Base-by-base conservation (phyloP, 2,797 vertebrate species). In the Phoxinus dragarum region DNA sequence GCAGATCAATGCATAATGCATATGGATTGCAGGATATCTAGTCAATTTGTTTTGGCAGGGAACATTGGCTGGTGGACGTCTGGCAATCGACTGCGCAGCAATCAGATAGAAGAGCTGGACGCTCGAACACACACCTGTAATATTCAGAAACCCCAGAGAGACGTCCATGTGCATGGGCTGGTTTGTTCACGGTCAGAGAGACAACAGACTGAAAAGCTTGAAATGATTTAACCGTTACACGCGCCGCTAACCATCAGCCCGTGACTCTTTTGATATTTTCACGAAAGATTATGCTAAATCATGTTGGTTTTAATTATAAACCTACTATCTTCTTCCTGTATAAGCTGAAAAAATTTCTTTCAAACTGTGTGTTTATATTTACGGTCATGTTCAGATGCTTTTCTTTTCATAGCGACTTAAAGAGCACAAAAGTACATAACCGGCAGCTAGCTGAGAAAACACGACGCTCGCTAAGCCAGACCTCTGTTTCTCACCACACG, bases 41-140 rank as follows among this genome's bases (percentile, higher is more conserved):
- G 56, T 82, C 31, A 52, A 75, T 66, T 74, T 74, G 71, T 74
- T 83, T 64, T 66, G 71, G 71, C 71, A 75, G 56, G 36, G 27
- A 75, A 38, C 42, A 19, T 49, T 73, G 40, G 56, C 42, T 74
- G 42, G 31, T 11, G 27, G 44, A 74, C 2, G 59, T 64, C 27
- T 74, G 40, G 31, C 71, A 75, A 40, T 56, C 17, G 21, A 40
- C 34, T 72, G 67, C 1, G 2, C 80, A 27, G 79, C 31, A 81
- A 69, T 81, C 47, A 71, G 42, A 66, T 6, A 40, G 42, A 75
- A 61, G 17, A 47, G 17, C 21, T 38, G 31, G 81, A 17, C 0
- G 5, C 9, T 34, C 23, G n/a, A 64, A 47, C 71, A 40, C 56
- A 27, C 59, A 76, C 71, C 56, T 74, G 73, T 77, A 56, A 69